phyloP scores from a whole-genome alignment of 2,113 vertebrate genomes.

The Emydura subglobosa region DNA sequence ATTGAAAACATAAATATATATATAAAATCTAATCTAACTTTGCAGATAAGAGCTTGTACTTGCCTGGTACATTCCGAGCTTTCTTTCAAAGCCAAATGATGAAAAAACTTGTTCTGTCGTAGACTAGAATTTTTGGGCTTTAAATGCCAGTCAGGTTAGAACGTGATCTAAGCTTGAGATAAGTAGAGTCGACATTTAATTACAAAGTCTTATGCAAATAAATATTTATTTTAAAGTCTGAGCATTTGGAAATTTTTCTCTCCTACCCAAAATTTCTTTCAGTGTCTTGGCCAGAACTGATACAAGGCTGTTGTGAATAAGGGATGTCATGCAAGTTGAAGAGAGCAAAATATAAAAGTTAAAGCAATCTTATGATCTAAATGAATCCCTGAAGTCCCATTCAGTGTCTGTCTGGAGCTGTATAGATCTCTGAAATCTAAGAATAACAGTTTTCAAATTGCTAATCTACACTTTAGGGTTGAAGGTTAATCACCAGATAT shows the following conservation, averaged over 20 bases:
- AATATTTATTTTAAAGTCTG: not conserved
- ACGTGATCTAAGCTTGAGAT: not conserved
- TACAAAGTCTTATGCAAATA: not conserved
- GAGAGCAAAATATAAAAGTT: not conserved
- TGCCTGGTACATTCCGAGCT: not conserved
- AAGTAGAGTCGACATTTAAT: constrained; percentile 15
- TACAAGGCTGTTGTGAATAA: not conserved
- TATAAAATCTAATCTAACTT: not conserved
- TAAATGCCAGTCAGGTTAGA: constrained; percentile 23
- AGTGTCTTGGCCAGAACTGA: not conserved
- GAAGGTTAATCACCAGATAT: not conserved
- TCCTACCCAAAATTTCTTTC: not conserved
- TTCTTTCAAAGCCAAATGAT: not conserved
- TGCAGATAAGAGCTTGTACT: not conserved
- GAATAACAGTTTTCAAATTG: not conserved
- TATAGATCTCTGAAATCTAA: not conserved
- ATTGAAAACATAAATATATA: not conserved
- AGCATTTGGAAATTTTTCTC: not conserved
- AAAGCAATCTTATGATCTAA: not conserved
- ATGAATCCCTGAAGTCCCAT: not conserved
- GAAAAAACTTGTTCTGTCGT: not conserved
- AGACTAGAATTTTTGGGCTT: not conserved
- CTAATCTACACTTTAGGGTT: not conserved
- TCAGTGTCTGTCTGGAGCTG: not conserved
- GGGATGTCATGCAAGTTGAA: not conserved